A percentile compares a stretch with the other conserved stretches of the same genome.
Evolutionary conservation across 92 coral and sea anemone species (phyloP).

Genomic region (Virgularia gustaviana): DNA sequence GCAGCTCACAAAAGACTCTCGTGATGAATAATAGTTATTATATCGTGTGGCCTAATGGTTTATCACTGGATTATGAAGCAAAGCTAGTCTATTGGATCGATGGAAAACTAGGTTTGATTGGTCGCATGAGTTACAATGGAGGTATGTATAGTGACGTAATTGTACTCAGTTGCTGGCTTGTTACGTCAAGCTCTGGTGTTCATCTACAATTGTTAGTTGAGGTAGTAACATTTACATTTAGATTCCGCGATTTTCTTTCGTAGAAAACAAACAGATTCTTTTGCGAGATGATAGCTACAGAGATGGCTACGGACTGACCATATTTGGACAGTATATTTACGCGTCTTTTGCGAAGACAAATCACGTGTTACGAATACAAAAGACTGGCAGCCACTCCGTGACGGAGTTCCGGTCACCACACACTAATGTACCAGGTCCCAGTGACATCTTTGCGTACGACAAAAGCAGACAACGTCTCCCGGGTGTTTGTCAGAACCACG

Average conservation of each 20-base stretch:
- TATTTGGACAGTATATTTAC: conserved; percentile 62
- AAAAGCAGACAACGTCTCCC: conserved; percentile 66
- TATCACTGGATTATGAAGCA: conserved; percentile 64
- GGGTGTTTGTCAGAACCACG: conserved; percentile 63
- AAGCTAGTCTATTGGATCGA: conserved; percentile 72
- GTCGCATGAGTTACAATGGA: conserved; percentile 73
- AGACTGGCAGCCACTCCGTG: not conserved
- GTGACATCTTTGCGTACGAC: conserved; percentile 61
- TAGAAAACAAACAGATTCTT: not conserved
- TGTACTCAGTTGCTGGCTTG: not conserved
- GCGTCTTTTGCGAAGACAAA: conserved; percentile 6
- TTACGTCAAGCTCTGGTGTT: too few relatives aligned
- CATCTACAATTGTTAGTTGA: too few relatives aligned
- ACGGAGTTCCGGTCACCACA: not conserved
- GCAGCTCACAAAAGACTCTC: conserved; percentile 54
- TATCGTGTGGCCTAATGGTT: conserved; percentile 60
- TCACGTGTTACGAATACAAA: not conserved
- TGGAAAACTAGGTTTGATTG: conserved; percentile 41
- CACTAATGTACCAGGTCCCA: conserved; percentile 19
- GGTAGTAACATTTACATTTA: not conserved
- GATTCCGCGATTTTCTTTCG: not conserved
- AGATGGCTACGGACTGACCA: conserved; percentile 49
- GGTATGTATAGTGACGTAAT: conserved; percentile 41
- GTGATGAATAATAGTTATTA: conserved; percentile 18
- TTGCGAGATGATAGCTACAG: not conserved